Percentiles rank a stretch among this genome's conserved stretches.
These are phyloP conservation scores for Noctua pronuba DNA, from an alignment of 2,888 invertebrate genomes.

Conservation along the genomic window DNA sequence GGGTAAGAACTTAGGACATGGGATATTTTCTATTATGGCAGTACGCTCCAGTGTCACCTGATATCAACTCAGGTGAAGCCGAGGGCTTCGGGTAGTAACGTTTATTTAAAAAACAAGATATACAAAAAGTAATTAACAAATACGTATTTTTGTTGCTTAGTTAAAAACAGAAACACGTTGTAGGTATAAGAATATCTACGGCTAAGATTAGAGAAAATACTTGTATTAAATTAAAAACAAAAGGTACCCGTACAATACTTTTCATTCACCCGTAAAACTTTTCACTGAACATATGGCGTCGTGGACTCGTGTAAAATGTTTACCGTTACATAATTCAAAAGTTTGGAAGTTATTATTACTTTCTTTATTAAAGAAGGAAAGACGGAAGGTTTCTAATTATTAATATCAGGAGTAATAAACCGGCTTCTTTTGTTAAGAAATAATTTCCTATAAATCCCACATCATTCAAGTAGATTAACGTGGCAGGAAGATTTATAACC, in stretches of 20 bases:
- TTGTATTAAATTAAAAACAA: slow-evolving; percentile 5
- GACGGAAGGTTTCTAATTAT: neutral
- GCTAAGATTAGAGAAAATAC: neutral
- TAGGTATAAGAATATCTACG: neutral
- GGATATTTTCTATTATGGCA: neutral
- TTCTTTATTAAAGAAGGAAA: slow-evolving; percentile 13
- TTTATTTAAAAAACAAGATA: neutral
- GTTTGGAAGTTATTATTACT: slow-evolving; percentile 25
- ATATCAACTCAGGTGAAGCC: neutral
- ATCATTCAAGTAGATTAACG: neutral
- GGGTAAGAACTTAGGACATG: neutral
- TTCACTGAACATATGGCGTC: slow-evolving; percentile 17
- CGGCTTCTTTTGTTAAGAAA: neutral
- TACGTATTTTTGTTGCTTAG: neutral
- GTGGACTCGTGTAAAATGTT: slow-evolving; percentile 17
- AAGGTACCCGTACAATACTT: slow-evolving; percentile 16
- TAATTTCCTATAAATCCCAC: neutral
- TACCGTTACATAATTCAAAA: slow-evolving; percentile 16
- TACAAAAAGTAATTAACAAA: neutral
- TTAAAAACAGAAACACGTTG: neutral
- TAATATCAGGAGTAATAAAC: slow-evolving; percentile 4
- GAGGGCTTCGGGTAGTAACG: neutral
- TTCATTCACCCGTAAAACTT: slow-evolving; percentile 18
- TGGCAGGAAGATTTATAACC: neutral
- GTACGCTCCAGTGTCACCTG: neutral